Base-by-base conservation (phyloP, 1,140 invertebrate genomes). In the Oryctes rhinoceros region DNA sequence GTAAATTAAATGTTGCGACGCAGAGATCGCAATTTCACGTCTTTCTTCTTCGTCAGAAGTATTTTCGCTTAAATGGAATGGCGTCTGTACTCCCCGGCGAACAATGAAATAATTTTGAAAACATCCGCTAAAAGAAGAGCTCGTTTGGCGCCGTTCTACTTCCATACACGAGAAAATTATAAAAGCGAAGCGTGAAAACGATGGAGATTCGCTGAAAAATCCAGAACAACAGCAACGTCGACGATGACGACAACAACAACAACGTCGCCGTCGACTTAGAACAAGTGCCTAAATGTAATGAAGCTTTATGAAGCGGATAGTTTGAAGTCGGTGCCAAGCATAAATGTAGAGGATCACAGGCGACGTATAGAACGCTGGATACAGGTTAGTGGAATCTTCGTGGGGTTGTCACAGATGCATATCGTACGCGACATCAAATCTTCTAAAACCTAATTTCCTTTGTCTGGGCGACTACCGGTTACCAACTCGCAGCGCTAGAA, bases 381-480 rank as follows among this genome's bases (percentile, higher is more conserved):
- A 4, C 39, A 39, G n/a, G 39, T 7, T 39, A 44, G 39, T 3
- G 9, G 5, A 44, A 44, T 44, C 9, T 44, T n/a, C 53, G 53
- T 59, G 15, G 24, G 5, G 53, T 59, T 18, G 53, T 59, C 53
- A 59, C 13, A 13, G 15, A n/a, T 59, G 53, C 53, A 59, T 59
- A 59, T 59, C 53, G 53, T 18, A 18, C 18, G 24, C 24, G 15
- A 59, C 53, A 18, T 59, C n/a, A 18, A 59, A 59, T 59, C 15
- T 59, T 59, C 53, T 59, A 59, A 59, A 59, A 59, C 53, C 53
- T 59, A 59, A 59, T 59, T 59, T 59, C 15, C 53, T 59, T 59
- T 59, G 53, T 59, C 53, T 59, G 13, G 15, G 6, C 13, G 53
- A 18, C 39, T 44, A 44, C 39, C 9, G 9, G 9, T 10, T 44